Conservation (phyloP, 2,113 vertebrate genomes). For the Aegotheles bennettii region DNA sequence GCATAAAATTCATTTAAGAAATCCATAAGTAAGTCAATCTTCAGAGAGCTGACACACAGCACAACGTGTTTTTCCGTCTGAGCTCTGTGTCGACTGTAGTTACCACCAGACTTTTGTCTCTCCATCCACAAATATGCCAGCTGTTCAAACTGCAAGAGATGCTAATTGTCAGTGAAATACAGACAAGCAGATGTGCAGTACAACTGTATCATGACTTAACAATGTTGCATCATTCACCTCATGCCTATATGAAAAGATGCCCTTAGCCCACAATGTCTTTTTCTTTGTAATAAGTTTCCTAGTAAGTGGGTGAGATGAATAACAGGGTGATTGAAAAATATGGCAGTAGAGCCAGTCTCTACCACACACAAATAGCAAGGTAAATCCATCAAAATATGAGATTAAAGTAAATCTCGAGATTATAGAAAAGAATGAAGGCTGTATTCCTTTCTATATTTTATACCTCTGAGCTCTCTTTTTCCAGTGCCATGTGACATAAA, state of each 20-base stretch:
- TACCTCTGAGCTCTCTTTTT: background rate
- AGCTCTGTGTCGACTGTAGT: constrained; percentile 93
- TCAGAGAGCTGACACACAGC: constrained; percentile 91
- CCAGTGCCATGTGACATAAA: background rate
- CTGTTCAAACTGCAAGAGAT: constrained; percentile 88
- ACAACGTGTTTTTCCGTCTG: constrained; percentile 95
- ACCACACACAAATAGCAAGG: background rate
- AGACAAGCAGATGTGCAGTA: background rate
- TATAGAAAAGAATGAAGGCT: background rate
- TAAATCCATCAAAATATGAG: background rate
- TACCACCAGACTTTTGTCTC: constrained; percentile 95
- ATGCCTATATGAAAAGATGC: background rate
- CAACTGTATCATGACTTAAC: background rate
- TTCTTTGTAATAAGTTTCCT: background rate
- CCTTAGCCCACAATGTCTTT: background rate
- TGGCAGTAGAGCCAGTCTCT: background rate
- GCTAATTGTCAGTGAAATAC: background rate
- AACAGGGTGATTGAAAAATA: background rate
- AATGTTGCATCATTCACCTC: background rate
- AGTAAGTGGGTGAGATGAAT: background rate
- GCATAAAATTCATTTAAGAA: constrained; percentile 98
- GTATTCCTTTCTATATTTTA: background rate
- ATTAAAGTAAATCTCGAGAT: background rate
- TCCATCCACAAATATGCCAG: constrained; percentile 98
- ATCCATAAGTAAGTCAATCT: constrained; percentile 97